Evolutionary conservation across 2,888 invertebrate genomes (phyloP).

Genomic region (Oxycera nigricornis): DNA sequence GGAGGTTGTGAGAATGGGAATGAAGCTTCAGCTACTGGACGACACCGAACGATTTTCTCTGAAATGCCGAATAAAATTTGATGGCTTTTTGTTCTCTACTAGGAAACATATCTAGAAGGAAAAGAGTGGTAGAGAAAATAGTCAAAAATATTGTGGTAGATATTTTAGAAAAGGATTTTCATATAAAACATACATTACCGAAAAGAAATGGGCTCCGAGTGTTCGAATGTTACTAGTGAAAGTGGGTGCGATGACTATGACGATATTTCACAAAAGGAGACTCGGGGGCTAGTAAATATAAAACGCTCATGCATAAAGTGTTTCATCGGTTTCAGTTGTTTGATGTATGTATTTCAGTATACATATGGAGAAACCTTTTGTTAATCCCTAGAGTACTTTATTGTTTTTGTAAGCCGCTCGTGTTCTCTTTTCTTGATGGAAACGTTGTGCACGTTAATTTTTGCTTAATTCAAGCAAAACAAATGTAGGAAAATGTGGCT

Average conservation of each 20-base stretch:
- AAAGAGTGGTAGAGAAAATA: not conserved
- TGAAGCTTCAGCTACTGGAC: not conserved
- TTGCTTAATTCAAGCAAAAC: conserved; percentile 1
- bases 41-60: conserved; percentile 5
- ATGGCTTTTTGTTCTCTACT: conserved; percentile 26
- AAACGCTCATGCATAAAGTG: not conserved
- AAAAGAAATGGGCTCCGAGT: not conserved
- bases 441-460: no score
- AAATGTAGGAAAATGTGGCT: not conserved
- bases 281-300: not conserved
- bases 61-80: conserved; percentile 28
- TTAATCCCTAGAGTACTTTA: no score
- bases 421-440: no score
- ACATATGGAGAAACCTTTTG: no score
- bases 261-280: not conserved
- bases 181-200: not conserved
- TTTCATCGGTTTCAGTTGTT: not conserved
- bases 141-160: not conserved
- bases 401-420: no score
- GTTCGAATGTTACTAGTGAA: not conserved
- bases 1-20: not conserved
- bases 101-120: not conserved
- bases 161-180: not conserved
- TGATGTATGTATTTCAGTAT: no score
- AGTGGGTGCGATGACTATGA: not conserved